phyloP scores from a whole-genome alignment of 2,888 invertebrate genomes.

The Clitarchus hookeri region DNA sequence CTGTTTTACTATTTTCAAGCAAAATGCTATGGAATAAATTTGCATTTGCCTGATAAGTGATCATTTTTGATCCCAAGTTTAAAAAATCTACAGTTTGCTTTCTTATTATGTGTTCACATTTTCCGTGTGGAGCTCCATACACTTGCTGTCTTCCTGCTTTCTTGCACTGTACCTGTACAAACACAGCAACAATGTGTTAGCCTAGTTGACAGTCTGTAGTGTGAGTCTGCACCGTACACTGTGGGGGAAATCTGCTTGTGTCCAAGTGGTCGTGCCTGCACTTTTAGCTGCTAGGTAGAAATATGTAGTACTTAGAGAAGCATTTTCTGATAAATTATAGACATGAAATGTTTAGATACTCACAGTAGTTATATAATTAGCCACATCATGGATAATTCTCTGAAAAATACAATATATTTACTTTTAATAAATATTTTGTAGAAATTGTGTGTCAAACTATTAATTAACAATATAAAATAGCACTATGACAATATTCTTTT shows the following conservation, averaged over 20 bases:
- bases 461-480: too few relatives aligned
- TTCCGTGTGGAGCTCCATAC: not conserved
- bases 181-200: not conserved
- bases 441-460: too few relatives aligned
- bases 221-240: not conserved
- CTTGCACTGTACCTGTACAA: not conserved
- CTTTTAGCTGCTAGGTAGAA: slow-evolving; percentile 3
- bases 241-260: not conserved
- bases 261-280: not conserved
- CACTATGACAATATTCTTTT: too few relatives aligned
- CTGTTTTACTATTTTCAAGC: too few relatives aligned
- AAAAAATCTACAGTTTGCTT: not conserved
- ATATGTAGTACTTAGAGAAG: not conserved
- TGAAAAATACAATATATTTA: too few relatives aligned
- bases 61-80: not conserved
- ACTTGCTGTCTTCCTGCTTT: not conserved
- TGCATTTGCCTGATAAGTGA: not conserved
- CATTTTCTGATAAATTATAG: not conserved
- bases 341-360: not conserved
- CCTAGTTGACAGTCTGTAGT: not conserved
- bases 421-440: too few relatives aligned
- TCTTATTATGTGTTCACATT: not conserved
- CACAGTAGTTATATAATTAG: too few relatives aligned
- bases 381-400: too few relatives aligned
- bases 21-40: not conserved